phyloP scores from a whole-genome alignment of 2,113 vertebrate genomes.

The Brachyhypopomus occidentalis region DNA sequence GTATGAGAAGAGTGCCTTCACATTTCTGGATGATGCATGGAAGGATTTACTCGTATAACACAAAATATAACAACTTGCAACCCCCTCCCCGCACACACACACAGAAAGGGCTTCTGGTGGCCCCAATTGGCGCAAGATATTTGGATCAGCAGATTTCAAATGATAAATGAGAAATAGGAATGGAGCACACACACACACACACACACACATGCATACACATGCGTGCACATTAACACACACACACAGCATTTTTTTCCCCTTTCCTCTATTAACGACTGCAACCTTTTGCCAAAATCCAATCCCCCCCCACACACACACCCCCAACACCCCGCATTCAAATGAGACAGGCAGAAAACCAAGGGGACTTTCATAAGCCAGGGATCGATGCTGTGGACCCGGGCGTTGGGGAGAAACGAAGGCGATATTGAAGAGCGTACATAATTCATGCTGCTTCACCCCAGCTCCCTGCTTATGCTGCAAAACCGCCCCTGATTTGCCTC shows the following conservation, averaged over 20 bases:
- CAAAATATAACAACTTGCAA: too few relatives aligned
- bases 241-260: not conserved
- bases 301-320: too few relatives aligned
- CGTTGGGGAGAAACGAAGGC: slow-evolving; percentile 30
- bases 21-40: not conserved
- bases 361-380: slow-evolving; percentile 49
- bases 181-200: slow-evolving; percentile 12
- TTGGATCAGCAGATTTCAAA: slow-evolving; percentile 48
- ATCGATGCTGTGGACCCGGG: slow-evolving; percentile 43
- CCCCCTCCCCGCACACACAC: too few relatives aligned
- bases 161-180: slow-evolving; percentile 36
- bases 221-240: not conserved
- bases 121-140: slow-evolving; percentile 3
- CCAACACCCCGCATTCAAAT: slow-evolving; percentile 46
- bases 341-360: slow-evolving; percentile 35
- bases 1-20: not conserved
- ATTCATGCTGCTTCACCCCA: slow-evolving; percentile 31
- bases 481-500: slow-evolving; percentile 18
- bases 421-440: slow-evolving; percentile 57
- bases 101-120: not conserved
- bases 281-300: slow-evolving; percentile 35
- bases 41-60: not conserved
- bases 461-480: slow-evolving; percentile 41
- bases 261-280: slow-evolving; percentile 21
- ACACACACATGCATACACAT: slow-evolving; percentile 26